phyloP scores from a whole-genome alignment of 1,140 invertebrate species.

The Thrips palmi region DNA sequence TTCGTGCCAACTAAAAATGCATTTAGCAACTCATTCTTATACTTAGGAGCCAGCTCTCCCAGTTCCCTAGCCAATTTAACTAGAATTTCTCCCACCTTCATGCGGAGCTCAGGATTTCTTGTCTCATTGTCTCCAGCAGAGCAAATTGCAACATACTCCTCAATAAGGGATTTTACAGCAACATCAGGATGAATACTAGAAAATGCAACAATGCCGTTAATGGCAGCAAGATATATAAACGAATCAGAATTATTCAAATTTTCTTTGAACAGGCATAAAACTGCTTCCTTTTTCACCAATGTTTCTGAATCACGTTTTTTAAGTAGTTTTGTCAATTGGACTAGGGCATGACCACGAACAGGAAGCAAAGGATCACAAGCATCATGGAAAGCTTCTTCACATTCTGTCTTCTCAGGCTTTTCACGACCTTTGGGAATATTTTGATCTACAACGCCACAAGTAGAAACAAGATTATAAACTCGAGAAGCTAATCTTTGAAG shows the following conservation, averaged over 20 bases:
- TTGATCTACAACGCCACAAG: conserved; percentile 21
- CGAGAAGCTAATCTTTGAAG: conserved; percentile 22
- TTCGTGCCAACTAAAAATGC: conserved; percentile 46
- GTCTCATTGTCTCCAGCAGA: conserved; percentile 16
- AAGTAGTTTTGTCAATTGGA: conserved; percentile 51
- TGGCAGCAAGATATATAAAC: conserved; percentile 62
- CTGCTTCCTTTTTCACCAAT: conserved; percentile 38
- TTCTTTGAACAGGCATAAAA: conserved; percentile 52
- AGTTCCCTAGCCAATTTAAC: conserved; percentile 50
- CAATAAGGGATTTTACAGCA: conserved; percentile 41
- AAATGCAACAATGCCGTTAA: conserved; percentile 52
- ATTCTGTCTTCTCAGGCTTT: conserved; percentile 21
- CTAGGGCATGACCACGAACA: conserved; percentile 57
- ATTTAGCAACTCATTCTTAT: conserved; percentile 51
- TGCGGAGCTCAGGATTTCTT: conserved; percentile 33
- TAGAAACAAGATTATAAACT: conserved; percentile 28
- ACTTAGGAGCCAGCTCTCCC: conserved; percentile 54
- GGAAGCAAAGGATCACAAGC: conserved; percentile 56
- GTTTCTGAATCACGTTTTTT: conserved; percentile 39
- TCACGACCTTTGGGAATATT: conserved; percentile 20
- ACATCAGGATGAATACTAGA: conserved; percentile 41
- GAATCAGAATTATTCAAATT: conserved; percentile 62
- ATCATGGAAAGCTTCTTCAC: conserved; percentile 43
- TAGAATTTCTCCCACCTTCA: conserved; percentile 70
- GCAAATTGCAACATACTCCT: conserved; percentile 31